Percentiles rank a stretch among this genome's conserved stretches.
Conservation (phyloP, 1,140 invertebrate species). For the Zaprionus inermis region DNA sequence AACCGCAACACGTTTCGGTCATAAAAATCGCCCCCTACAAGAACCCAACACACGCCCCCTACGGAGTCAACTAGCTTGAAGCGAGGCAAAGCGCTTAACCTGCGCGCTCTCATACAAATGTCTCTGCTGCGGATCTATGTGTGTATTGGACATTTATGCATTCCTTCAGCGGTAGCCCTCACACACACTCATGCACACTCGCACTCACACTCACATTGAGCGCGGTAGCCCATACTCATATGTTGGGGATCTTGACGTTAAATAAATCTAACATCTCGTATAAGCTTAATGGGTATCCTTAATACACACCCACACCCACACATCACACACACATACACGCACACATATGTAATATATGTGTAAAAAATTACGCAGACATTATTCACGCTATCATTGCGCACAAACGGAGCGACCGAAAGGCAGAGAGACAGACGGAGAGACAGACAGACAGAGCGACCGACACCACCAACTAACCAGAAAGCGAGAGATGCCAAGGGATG, state of each 20-base stretch:
- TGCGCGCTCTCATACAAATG: conserved; percentile 52
- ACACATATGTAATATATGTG: conserved; percentile 31
- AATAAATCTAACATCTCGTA: conserved; percentile 77
- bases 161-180: conserved; percentile 27
- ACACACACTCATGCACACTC: neutral
- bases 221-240: conserved; percentile 30
- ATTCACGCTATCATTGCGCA: conserved; percentile 79
- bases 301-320: conserved; percentile 51
- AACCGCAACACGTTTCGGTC: conserved; percentile 69
- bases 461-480: conserved; percentile 1
- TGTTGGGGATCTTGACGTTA: conserved; percentile 74
- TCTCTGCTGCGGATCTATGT: conserved; percentile 49
- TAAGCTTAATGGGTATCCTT: conserved; percentile 77
- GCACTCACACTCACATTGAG: neutral
- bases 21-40: conserved; percentile 69
- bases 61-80: conserved; percentile 63
- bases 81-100: conserved; percentile 57
- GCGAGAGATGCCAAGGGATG: neutral
- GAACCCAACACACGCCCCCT: conserved; percentile 60
- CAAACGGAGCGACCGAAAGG: conserved; percentile 32
- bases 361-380: conserved; percentile 80
- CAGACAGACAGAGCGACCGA: neutral
- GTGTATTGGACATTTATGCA: conserved; percentile 67
- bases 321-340: conserved; percentile 28
- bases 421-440: conserved; percentile 10